Base-by-base conservation (phyloP, 2,113 vertebrate genomes). In the Ondatra zibethicus region DNA sequence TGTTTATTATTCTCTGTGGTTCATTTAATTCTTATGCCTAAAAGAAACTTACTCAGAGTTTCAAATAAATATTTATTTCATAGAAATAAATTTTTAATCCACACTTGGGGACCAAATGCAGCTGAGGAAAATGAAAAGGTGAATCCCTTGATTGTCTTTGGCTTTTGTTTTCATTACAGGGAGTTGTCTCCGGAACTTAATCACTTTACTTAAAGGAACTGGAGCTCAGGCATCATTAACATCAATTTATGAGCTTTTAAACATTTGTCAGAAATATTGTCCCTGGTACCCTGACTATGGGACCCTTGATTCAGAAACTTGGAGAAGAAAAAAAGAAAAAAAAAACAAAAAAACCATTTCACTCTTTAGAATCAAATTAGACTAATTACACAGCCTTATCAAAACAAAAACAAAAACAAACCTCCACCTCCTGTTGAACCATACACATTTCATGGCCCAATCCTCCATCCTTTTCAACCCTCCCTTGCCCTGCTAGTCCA, bases 21-120 rank as follows among this genome's bases (percentile, higher is more conserved):
- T 97, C 63, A 61, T 75, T 95, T 88, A 31, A 77, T 95, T 85
- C 9, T 36, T 61, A 36, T 45, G 36, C 14, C 90, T 96, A 78
- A 66, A 73, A 92, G 47, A 85, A 93, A 88, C 78, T 21, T 42
- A 63, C 10, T 31, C 19, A 3, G 80, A 91, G 16, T 94, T 95
- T 63, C 89, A 52, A 91, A 70, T 58, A 21, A 58, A 5, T 58
- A 58, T 58, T 58, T 21, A 21, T 21, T 58, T 58, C 29, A 33
- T 25, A 21, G 1, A 78, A 42, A 11, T 27, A 31, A 65, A n/a
- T 31, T 92, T 10, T 58, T 58, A 50, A 50, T 42, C 93, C 42
- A 68, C 7, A 36, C 29, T 76, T 70, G 65, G 45, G 13, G 36
- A 70, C 36, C 19, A 89, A 70, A 89, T 29, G 84, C 42, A 95